Base-by-base conservation (phyloP, 2,797 vertebrate genomes). In the Alca torda region DNA sequence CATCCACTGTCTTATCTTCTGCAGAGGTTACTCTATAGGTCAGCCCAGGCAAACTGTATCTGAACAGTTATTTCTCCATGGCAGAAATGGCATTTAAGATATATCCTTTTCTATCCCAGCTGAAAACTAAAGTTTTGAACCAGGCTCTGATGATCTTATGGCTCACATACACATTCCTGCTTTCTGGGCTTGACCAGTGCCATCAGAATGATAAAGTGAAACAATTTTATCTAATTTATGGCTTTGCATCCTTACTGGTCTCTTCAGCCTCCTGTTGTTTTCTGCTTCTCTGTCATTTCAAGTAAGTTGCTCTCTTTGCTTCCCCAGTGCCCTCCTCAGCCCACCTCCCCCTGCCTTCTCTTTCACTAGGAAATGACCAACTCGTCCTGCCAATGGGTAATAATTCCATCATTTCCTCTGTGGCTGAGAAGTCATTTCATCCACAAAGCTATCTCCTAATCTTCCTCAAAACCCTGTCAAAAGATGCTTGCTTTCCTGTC, bases 361-460 rank as follows among this genome's bases (percentile, higher is more conserved):
- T 35, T 41, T 69, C 59, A 13, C 60, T 57, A 25, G 43, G 45
- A 79, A 63, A 73, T 31, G 7, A 18, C 30, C 30, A 63, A 63
- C 63, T 73, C 23, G 0, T 65, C 33, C 39, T 48, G 57, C 20
- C 26, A 50, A 48, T 0, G 0, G 41, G 37, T 37, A 53, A 19
- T 56, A 41, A 65, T 70, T 65, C 67, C 56, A 65, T 20, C 51
- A 57, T 72, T 48, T 76, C 54, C 59, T 87, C 77, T 72, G 31
- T 3, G 11, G 24, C 50, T 5, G 5, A 61, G n/a, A 67, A 69
- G 59, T 57, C 8, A 30, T 56, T 75, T 64, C 33, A 59, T 39
- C 56, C 46, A 37, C 33, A 35, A 35, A 69, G 15, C 37, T 70
- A 2, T 25, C 51, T 70, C 61, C 35, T 78, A 9, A 50, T 39